phyloP scores from a whole-genome alignment of 2,113 vertebrate species.

The Limanda limanda region DNA sequence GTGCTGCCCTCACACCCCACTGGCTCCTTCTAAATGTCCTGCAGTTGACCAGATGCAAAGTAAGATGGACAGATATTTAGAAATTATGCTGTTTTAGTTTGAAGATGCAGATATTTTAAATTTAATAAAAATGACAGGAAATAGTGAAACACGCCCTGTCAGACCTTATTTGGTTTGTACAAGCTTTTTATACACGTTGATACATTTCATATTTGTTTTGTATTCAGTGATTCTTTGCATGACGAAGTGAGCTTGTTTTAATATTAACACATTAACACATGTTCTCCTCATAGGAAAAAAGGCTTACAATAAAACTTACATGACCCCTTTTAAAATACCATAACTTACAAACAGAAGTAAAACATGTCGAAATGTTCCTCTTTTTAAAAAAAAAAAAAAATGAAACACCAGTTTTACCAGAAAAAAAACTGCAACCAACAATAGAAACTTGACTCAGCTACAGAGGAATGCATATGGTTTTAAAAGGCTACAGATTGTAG shows the following conservation, averaged over 20 bases:
- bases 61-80: conserved; percentile 79
- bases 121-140: neutral
- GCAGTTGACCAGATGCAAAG: conserved; percentile 77
- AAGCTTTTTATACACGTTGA: conserved; percentile 51
- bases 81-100: conserved; percentile 17
- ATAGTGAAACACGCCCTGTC: no score
- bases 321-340: conserved; percentile 59
- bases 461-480: conserved; percentile 94
- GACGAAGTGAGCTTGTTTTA: conserved; percentile 67
- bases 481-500: conserved; percentile 87
- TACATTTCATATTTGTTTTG: conserved; percentile 61
- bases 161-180: conserved; percentile 32
- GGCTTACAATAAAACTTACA: conserved; percentile 50
- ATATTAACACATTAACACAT: conserved; percentile 72
- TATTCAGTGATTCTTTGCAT: conserved; percentile 73
- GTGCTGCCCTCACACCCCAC: conserved; percentile 83
- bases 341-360: conserved; percentile 63
- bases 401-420: conserved; percentile 64
- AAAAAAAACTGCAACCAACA: conserved; percentile 61
- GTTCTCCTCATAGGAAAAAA: conserved; percentile 43
- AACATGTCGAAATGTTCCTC: conserved; percentile 49
- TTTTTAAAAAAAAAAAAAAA: conserved; percentile 24
- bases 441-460: conserved; percentile 71
- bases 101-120: conserved; percentile 3
- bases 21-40: conserved; percentile 82